Evolutionary conservation across 1,140 invertebrate genomes (phyloP).

Genomic region (Drusus annulatus): DNA sequence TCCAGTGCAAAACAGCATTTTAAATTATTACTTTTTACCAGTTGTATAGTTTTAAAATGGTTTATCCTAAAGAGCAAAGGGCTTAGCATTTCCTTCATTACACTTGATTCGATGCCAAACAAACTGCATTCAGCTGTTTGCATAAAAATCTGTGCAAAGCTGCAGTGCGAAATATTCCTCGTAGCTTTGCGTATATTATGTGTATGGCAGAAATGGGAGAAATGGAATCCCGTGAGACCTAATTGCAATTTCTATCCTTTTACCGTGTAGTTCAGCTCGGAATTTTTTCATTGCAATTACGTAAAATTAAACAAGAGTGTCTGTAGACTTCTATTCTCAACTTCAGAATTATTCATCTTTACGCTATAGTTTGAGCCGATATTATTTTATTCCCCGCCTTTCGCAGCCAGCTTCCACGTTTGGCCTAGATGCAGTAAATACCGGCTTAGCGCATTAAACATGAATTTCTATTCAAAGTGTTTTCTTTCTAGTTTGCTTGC

Average conservation of each 20-base stretch:
- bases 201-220: neutral
- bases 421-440: slow-evolving; percentile 19
- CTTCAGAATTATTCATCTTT: slow-evolving; percentile 26
- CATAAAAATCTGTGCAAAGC: neutral
- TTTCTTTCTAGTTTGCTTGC: neutral
- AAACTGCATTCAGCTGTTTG: neutral
- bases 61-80: no score
- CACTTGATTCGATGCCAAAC: no score
- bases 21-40: no score
- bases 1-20: no score
- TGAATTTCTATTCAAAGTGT: slow-evolving; percentile 25
- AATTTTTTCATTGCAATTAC: slow-evolving; percentile 51
- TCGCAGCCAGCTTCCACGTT: neutral
- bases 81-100: no score
- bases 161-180: neutral
- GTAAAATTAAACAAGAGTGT: slow-evolving; percentile 43
- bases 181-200: neutral
- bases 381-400: neutral
- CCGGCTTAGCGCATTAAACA: neutral
- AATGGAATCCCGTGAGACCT: slow-evolving; percentile 27
- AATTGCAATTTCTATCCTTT: slow-evolving; percentile 39
- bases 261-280: neutral
- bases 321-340: neutral
- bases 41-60: no score
- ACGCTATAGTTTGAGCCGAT: neutral